These are phyloP conservation scores for Bujurquina vittata DNA, from an alignment of 2,113 vertebrate genomes.

Conservation along the genomic window DNA sequence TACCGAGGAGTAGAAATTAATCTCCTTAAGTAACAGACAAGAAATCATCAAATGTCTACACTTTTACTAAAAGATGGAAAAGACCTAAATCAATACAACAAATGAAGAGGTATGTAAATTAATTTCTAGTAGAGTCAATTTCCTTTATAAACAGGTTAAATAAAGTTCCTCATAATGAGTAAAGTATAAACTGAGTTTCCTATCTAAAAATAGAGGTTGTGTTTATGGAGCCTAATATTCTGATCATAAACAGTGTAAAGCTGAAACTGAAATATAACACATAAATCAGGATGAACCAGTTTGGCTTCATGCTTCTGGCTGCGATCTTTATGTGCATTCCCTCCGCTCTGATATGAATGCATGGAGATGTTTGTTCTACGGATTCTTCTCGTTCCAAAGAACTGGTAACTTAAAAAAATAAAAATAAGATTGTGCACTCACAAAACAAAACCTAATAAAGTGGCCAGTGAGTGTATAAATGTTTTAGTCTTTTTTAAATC, in stretches of 20 bases:
- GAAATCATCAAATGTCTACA: neutral
- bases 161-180: neutral
- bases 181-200: neutral
- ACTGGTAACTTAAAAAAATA: neutral
- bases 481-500: too few relatives aligned
- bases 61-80: neutral
- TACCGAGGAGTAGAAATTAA: neutral
- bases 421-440: neutral
- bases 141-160: neutral
- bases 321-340: neutral
- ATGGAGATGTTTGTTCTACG: neutral
- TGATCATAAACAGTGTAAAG: neutral
- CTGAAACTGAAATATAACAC: neutral
- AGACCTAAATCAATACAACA: conserved; percentile 1
- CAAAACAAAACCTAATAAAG: neutral
- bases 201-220: neutral
- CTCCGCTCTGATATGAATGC: neutral
- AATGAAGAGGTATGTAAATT: neutral
- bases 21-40: neutral
- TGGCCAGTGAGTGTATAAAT: too few relatives aligned
- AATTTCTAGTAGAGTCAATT: neutral
- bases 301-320: neutral
- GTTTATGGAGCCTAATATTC: neutral
- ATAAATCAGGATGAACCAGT: neutral
- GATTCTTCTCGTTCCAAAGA: neutral